Base-by-base conservation (phyloP, 2,888 invertebrate species). In the Euplagia quadripunctaria region DNA sequence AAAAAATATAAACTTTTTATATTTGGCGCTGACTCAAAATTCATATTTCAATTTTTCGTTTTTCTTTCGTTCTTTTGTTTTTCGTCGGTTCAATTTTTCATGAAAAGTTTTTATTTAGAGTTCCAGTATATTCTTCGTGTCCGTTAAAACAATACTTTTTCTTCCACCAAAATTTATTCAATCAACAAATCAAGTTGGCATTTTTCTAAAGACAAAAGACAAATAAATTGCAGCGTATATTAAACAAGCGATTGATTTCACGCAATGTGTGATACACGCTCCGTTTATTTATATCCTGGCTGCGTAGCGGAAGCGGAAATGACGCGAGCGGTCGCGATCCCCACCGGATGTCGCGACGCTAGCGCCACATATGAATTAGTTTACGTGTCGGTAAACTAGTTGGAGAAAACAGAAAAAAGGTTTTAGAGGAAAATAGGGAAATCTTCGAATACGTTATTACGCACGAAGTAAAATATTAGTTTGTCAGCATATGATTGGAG, bases 191-290 rank as follows among this genome's bases (percentile, higher is more conserved):
- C 49, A 55, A 41, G 9, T 31, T 16, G 14, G 31, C 61, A 52
- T 49, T 31, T 46, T 64, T 68, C 20, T 68, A 55, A 79, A 70
- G 70, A 78, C 80, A 76, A 75, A 31, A 89, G 87, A 88, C 85
- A 89, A 87, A 91, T 90, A 91, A 90, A 91, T 91, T 85, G 68
- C 68, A 82, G 77, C 78, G 83, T 82, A 89, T 87, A 93, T 94
- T 92, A 94, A 87, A 85, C 92, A 85, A 85, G 84, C 94, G 92
- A 94, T 94, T 94, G 91, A 90, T 89, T 90, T 85, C 91, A 89
- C 91, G 92, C 93, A 89, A 93, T 89, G 93, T 92, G 93, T 91
- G 93, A 91, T 86, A 84, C 89, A 91, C 91, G 93, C 91, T 90
- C 91, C 87, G 91, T 91, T 92, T 89, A 87, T 87, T 88, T 88